Evolutionary conservation across 2,113 vertebrate genomes (phyloP).

Genomic region (Chloropsis cyanopogon): DNA sequence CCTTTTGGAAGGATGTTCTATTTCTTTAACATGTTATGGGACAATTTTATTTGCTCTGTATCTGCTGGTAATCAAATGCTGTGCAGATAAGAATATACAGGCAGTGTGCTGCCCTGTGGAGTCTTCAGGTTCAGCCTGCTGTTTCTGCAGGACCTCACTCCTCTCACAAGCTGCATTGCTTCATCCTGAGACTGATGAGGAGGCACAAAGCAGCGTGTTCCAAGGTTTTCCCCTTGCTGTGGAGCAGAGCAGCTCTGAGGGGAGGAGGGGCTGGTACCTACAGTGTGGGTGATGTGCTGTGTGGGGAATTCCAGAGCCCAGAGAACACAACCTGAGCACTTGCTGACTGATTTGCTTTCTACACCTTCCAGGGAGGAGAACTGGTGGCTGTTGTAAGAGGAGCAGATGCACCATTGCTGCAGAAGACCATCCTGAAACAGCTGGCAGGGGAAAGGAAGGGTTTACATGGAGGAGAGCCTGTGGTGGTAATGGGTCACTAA

Average conservation of each 20-base stretch:
- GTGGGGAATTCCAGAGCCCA: neutral
- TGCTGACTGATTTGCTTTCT: neutral
- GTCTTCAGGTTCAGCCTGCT: neutral
- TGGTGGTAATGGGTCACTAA: conserved; percentile 72
- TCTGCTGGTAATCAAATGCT: neutral
- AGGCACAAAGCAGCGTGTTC: neutral
- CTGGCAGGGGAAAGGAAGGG: conserved; percentile 79
- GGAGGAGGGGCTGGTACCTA: neutral
- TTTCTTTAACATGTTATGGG: neutral
- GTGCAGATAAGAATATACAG: neutral
- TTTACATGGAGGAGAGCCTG: conserved; percentile 67
- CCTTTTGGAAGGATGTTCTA: neutral
- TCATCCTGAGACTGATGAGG: neutral
- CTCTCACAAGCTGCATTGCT: neutral
- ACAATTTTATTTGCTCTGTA: neutral
- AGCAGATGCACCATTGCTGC: conserved; percentile 83
- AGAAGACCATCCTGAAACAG: conserved; percentile 85
- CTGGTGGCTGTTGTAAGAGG: conserved; percentile 85
- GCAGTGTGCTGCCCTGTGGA: neutral
- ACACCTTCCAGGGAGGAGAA: conserved; percentile 79
- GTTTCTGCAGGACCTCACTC: neutral
- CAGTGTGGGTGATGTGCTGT: neutral
- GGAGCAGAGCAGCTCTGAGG: neutral
- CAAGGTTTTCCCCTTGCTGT: neutral
- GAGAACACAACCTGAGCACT: neutral